phyloP scores from a whole-genome alignment of 1,140 invertebrate genomes.

The Trialeurodes vaporariorum region DNA sequence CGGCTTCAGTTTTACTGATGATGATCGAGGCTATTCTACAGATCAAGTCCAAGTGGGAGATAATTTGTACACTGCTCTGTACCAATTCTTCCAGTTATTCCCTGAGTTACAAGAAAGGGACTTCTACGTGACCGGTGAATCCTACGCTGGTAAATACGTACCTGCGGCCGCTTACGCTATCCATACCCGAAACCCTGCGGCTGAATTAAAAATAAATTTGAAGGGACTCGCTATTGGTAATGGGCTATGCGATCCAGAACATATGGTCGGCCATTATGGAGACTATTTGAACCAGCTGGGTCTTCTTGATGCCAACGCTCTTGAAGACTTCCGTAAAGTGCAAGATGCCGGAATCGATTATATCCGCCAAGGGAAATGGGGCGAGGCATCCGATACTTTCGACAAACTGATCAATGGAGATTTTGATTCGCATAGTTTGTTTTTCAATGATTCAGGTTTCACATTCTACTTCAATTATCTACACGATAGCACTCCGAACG shows the following conservation, averaged over 20 bases:
- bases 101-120: conserved; percentile 21
- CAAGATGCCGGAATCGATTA: not conserved
- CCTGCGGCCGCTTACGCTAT: conserved; percentile 40
- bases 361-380: conserved; percentile 14
- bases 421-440: conserved; percentile 31
- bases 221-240: conserved; percentile 74
- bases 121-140: conserved; percentile 39
- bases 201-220: conserved; percentile 48
- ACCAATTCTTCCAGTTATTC: conserved; percentile 59
- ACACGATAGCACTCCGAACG: conserved; percentile 18
- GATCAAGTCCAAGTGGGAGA: conserved; percentile 50
- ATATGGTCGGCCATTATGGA: conserved; percentile 58
- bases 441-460: conserved; percentile 66
- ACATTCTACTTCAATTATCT: conserved; percentile 72
- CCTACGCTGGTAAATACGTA: conserved; percentile 45
- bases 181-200: conserved; percentile 39
- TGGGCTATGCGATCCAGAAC: conserved; percentile 66
- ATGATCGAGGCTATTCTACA: conserved; percentile 48
- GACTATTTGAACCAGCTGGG: conserved; percentile 64
- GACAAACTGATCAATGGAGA: conserved; percentile 8
- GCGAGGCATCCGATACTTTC: conserved; percentile 2
- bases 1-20: conserved; percentile 42
- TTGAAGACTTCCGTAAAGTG: not conserved
- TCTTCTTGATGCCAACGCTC: conserved; percentile 3
- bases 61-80: conserved; percentile 49